phyloP scores from a whole-genome alignment of 2,113 vertebrate genomes.

The Myotis lucifugus region DNA sequence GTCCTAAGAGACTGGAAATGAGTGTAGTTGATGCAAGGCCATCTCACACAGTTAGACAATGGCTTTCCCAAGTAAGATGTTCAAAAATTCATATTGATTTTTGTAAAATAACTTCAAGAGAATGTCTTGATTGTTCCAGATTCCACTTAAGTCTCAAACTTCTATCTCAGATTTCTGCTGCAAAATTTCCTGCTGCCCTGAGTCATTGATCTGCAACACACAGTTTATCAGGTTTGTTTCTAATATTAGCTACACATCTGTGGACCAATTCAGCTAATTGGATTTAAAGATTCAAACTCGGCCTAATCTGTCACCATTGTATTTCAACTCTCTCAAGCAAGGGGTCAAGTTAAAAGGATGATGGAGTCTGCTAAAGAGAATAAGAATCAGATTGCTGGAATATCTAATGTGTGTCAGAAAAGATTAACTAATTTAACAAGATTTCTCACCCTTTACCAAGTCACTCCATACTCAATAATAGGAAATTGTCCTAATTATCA shows the following conservation, averaged over 20 bases:
- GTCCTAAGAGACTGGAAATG: background rate
- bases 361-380: background rate
- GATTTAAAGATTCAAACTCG: background rate
- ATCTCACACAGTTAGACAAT: background rate
- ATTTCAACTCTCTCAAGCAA: background rate
- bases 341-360: background rate
- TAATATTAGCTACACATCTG: background rate
- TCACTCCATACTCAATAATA: background rate
- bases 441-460: background rate
- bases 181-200: background rate
- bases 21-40: background rate
- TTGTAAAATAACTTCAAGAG: background rate
- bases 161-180: background rate
- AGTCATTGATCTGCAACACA: background rate
- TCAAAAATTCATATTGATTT: background rate
- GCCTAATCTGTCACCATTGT: background rate
- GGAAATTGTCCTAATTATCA: background rate
- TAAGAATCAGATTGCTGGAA: background rate
- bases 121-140: constrained; percentile 7
- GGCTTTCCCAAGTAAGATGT: background rate
- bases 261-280: background rate
- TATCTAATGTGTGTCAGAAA: background rate
- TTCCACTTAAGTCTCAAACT: background rate
- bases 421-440: background rate
- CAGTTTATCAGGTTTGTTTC: background rate